These are phyloP conservation scores for Heterotilapia buettikoferi DNA, from an alignment of 2,113 vertebrate genomes.

Conservation along the genomic window DNA sequence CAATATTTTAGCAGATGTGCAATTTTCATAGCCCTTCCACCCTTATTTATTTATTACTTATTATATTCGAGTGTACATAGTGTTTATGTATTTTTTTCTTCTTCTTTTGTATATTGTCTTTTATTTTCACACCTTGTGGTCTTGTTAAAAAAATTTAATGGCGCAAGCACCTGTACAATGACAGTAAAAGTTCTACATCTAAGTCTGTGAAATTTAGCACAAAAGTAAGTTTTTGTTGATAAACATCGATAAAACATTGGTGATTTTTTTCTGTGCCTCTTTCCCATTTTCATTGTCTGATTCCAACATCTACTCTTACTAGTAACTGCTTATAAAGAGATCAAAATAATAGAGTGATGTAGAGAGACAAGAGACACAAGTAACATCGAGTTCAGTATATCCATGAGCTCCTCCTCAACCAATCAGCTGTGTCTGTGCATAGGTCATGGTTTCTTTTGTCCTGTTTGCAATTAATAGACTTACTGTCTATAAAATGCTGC, in stretches of 20 bases:
- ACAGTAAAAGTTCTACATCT: fast-evolving
- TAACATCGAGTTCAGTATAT: not conserved
- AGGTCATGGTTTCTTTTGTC: not conserved
- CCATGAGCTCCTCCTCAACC: not conserved
- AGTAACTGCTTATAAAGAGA: not conserved
- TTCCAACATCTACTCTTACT: fast-evolving
- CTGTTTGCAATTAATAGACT: not conserved
- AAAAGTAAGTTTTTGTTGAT: not conserved
- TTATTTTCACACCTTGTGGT: fast-evolving
- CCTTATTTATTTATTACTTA: too few relatives aligned
- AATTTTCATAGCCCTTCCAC: fast-evolving
- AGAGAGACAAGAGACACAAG: fast-evolving
- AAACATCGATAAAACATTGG: not conserved
- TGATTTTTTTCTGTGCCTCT: fast-evolving
- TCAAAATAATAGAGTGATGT: not conserved
- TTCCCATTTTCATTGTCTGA: not conserved
- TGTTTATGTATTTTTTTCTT: fast-evolving
- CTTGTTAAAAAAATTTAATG: not conserved
- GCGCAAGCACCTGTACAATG: fast-evolving
- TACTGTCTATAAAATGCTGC: not conserved
- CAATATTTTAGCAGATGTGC: too few relatives aligned
- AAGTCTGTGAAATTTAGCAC: not conserved
- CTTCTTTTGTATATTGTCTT: not conserved
- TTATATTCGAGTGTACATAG: not conserved
- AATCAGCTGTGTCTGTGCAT: fast-evolving